These are phyloP conservation scores for Campaea margaritaria DNA, from an alignment of 2,888 invertebrate species.

Conservation along the genomic window DNA sequence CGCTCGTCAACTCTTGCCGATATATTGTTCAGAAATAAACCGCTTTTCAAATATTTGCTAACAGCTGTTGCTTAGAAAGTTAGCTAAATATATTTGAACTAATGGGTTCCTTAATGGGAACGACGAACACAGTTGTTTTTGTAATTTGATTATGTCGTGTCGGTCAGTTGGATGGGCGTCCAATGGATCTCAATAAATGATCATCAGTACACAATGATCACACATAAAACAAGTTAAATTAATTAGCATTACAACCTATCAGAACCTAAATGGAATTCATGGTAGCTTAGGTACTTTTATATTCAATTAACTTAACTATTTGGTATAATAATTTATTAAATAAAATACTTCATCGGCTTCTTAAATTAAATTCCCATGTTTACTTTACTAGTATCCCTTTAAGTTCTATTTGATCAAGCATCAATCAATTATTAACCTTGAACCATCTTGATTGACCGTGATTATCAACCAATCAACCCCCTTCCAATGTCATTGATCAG, in stretches of 20 bases:
- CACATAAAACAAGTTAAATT: too few species aligned
- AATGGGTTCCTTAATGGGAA: slow-evolving; percentile 7
- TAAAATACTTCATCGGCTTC: too few species aligned
- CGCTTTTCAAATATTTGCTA: slow-evolving; percentile 52
- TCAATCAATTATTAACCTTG: slow-evolving; percentile 15
- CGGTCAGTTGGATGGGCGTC: too few species aligned
- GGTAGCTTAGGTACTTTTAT: too few species aligned
- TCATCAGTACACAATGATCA: too few species aligned
- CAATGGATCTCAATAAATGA: too few species aligned
- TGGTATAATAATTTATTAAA: too few species aligned
- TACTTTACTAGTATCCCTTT: background rate
- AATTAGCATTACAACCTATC: too few species aligned
- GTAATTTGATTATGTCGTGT: background rate
- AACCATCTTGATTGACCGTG: slow-evolving; percentile 8
- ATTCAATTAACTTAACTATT: too few species aligned
- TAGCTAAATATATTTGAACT: slow-evolving; percentile 39
- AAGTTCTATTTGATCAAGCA: background rate
- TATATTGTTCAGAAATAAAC: slow-evolving; percentile 73
- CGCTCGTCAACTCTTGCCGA: slow-evolving; percentile 64
- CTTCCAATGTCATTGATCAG: slow-evolving; percentile 11
- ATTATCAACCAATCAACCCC: slow-evolving; percentile 4
- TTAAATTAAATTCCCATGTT: too few species aligned
- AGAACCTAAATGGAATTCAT: too few species aligned
- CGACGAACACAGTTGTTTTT: slow-evolving; percentile 1
- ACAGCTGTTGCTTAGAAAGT: slow-evolving; percentile 54